A percentile compares a stretch with the other conserved stretches of the same genome.
Evolutionary conservation across 1,140 invertebrate genomes (phyloP).

Genomic region (Sinonovacula constricta): DNA sequence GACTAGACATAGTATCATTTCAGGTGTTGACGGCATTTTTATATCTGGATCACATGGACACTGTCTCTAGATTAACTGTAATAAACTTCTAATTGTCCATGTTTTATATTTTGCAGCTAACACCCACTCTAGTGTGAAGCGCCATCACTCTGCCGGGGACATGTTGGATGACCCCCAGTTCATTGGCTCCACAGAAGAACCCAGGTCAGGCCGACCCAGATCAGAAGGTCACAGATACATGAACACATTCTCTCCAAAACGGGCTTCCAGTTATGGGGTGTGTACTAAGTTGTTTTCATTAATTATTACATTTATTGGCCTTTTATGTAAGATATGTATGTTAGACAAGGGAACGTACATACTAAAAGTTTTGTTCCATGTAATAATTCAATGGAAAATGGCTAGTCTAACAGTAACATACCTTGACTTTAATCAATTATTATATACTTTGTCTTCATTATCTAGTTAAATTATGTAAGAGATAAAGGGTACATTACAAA

Average conservation of each 20-base stretch:
- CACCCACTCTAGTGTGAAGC: constrained; percentile 72
- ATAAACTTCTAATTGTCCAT: not conserved
- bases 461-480: too few species aligned
- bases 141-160: constrained; percentile 76
- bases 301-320: too few species aligned
- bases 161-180: constrained; percentile 70
- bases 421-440: too few species aligned
- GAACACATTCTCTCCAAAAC: constrained; percentile 69
- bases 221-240: constrained; percentile 75
- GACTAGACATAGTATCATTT: too few species aligned
- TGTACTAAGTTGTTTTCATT: constrained; percentile 26
- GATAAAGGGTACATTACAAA: too few species aligned
- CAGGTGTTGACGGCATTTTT: too few species aligned
- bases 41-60: not conserved
- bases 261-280: constrained; percentile 77
- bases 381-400: too few species aligned
- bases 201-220: constrained; percentile 62
- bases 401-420: too few species aligned
- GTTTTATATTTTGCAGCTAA: constrained; percentile 50
- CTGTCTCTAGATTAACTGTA: not conserved
- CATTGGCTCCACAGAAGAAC: constrained; percentile 35
- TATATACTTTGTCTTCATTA: too few species aligned
- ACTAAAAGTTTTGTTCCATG: too few species aligned
- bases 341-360: too few species aligned
- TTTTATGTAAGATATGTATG: too few species aligned